These are phyloP conservation scores for Drosophila kurseongensis DNA, from an alignment of 1,140 invertebrate genomes.

Conservation along the genomic window DNA sequence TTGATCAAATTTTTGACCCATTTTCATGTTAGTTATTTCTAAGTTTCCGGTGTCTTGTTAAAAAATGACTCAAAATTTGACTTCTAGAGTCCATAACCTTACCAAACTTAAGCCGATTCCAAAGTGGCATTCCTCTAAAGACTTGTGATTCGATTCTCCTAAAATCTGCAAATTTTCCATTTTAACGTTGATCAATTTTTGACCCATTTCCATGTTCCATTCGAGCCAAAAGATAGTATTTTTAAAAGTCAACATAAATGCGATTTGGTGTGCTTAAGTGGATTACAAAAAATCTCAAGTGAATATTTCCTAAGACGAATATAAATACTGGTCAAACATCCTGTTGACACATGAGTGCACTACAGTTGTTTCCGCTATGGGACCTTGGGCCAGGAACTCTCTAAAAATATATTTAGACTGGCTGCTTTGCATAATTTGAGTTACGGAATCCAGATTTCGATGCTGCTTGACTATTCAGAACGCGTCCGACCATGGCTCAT, in stretches of 20 bases:
- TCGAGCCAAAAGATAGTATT: too few species aligned
- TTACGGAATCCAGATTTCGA: conserved; percentile 31
- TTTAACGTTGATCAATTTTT: too few species aligned
- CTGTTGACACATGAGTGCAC: conserved; percentile 43
- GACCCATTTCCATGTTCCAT: too few species aligned
- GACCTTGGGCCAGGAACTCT: neutral
- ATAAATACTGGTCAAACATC: conserved; percentile 59
- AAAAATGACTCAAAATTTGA: too few species aligned
- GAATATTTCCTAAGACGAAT: conserved; percentile 30
- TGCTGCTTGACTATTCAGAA: conserved; percentile 42
- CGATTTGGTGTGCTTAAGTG: neutral
- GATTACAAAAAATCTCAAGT: neutral
- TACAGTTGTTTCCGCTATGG: conserved; percentile 14
- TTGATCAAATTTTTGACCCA: too few species aligned
- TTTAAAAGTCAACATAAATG: neutral
- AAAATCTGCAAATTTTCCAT: too few species aligned
- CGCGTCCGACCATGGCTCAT: conserved; percentile 32
- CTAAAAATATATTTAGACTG: neutral
- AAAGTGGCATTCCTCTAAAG: too few species aligned
- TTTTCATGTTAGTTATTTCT: too few species aligned
- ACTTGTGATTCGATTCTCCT: too few species aligned
- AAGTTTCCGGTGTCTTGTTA: too few species aligned
- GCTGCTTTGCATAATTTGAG: conserved; percentile 71
- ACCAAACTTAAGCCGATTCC: too few species aligned
- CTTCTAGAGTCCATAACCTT: too few species aligned